Evolutionary conservation across 2,113 vertebrate species (phyloP), one percentile per base, ranked within the genome.

Genomic region (Choloepus hoffmanni): DNA sequence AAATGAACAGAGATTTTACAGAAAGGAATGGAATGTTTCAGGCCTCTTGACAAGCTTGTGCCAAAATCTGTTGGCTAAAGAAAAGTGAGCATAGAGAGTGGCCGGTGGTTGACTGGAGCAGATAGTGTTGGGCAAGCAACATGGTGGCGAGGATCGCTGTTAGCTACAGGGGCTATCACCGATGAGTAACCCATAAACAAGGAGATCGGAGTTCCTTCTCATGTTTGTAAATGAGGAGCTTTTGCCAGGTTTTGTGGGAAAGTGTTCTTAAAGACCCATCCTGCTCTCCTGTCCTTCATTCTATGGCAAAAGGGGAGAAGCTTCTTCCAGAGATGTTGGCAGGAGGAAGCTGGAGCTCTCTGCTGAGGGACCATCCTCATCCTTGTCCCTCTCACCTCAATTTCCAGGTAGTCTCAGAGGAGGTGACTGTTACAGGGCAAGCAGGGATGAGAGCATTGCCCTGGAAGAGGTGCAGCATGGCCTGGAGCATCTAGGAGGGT

Each of bases 31-130:
- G 36, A 62, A 36, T 81, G 24, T 67, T 63, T 53, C 48, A 26
- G 81, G 50, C 19, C 26, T 3, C 0, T 26, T 10, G 50, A 9
- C 30, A 53, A 36, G 33, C 36, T 63, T 58, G 24, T 95, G 94
- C 78, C 89, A 68, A 86, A 83, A 68, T 86, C 96, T 84, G 68
- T 89, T 60, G 85, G 60, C 58, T 88, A 21, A 58, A 76, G 92
- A 58, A 85, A 89, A 76, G 86, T 68, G 70, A 67, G 33, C 15
- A 3, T 55, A 58, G 16, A 53, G 6, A n/a, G 16, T 12, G 30
- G 14, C 40, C 73, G 70, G 21, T 40, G 78, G 78, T n/a, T 78
- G 79, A 43, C 3, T 33, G 86, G 89, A 97, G 84, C 94, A 95
- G 96, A 65, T 92, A 92, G 72, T 30, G 7, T 55, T 13, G 36